These are phyloP conservation scores for Gallinago stenura DNA, from an alignment of 2,797 vertebrate species.

Conservation along the genomic window DNA sequence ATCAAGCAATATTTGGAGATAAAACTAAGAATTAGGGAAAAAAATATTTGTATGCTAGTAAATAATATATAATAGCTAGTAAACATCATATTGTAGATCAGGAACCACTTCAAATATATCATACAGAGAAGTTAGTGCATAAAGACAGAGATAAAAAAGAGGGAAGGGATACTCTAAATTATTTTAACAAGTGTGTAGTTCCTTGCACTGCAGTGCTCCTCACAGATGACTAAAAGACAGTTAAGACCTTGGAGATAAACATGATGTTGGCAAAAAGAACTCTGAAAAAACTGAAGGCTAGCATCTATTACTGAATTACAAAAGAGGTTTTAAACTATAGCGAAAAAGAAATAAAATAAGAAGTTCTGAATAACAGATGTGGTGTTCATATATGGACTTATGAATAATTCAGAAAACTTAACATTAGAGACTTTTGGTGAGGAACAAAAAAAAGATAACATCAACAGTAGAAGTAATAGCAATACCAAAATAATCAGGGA, in stretches of 20 bases:
- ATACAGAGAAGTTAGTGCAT: not conserved
- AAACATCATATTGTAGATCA: not conserved
- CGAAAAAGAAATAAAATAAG: not conserved
- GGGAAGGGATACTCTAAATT: not conserved
- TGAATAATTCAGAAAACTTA: not conserved
- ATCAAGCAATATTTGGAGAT: not conserved
- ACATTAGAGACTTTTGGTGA: not conserved
- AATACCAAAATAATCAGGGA: not conserved
- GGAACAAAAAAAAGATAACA: not conserved
- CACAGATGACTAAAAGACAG: not conserved
- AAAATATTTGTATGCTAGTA: not conserved
- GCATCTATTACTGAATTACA: not conserved
- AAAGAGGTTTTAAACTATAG: not conserved
- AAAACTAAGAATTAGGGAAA: not conserved
- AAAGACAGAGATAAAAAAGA: not conserved
- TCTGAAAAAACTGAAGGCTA: not conserved
- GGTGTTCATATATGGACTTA: not conserved
- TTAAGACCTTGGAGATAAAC: not conserved
- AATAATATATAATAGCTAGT: not conserved
- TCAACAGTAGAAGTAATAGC: not conserved
- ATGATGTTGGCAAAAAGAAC: not conserved
- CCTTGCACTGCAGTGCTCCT: not conserved
- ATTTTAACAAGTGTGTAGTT: not conserved
- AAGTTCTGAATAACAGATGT: not conserved
- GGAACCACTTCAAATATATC: not conserved